phyloP scores from a whole-genome alignment of 2,797 vertebrate species.

The Paguma larvata region DNA sequence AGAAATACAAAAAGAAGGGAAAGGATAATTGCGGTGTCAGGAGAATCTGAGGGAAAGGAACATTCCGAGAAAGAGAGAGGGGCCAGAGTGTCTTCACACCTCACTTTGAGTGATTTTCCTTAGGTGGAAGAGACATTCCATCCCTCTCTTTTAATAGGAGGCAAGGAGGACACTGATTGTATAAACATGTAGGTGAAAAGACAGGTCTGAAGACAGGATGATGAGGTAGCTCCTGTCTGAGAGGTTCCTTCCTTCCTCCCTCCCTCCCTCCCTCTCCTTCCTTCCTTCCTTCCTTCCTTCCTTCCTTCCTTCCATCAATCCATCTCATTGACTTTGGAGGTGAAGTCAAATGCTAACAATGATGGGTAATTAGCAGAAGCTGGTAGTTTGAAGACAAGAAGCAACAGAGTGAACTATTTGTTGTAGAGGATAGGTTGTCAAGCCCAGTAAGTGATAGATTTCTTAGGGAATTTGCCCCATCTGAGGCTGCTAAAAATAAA shows the following conservation, averaged over 20 bases:
- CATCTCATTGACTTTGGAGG: not conserved
- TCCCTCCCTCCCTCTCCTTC: no score
- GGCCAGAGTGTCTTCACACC: not conserved
- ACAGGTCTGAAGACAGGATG: not conserved
- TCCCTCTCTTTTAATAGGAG: not conserved
- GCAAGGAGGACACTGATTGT: not conserved
- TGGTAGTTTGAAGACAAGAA: not conserved
- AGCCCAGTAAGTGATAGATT: not conserved
- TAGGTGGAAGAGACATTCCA: not conserved
- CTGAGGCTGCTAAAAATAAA: not conserved
- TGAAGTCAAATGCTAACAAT: not conserved
- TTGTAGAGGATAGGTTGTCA: not conserved
- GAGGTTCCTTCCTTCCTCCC: fast-evolving
- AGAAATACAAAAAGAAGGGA: not conserved
- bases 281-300: fast-evolving
- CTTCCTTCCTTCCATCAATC: no score
- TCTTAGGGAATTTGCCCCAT: not conserved
- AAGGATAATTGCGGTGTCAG: not conserved
- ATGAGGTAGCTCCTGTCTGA: not conserved
- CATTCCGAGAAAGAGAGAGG: not conserved
- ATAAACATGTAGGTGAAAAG: not conserved
- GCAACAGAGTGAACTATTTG: not conserved
- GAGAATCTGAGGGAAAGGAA: not conserved
- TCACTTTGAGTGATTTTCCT: not conserved
- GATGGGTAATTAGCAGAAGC: not conserved